Conservation (phyloP, 2,888 invertebrate species). For the Leistus spinibarbis region DNA sequence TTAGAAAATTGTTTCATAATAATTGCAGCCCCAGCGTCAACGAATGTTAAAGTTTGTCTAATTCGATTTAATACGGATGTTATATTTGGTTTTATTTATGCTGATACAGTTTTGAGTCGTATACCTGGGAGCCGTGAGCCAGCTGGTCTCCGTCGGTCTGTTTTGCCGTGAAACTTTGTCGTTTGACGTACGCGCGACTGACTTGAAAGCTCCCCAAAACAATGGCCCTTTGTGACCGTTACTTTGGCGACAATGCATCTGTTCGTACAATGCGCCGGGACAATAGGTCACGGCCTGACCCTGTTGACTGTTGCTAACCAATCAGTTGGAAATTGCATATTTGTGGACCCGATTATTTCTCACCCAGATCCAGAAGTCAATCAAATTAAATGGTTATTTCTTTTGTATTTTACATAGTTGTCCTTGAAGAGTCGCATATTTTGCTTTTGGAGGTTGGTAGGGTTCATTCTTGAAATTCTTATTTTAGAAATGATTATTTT, state of each 20-base stretch:
- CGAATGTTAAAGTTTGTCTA: too few relatives aligned
- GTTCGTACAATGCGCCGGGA: slow-evolving; percentile 23
- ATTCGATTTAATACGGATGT: not conserved
- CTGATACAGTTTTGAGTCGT: slow-evolving; percentile 4
- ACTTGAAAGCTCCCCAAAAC: slow-evolving; percentile 4
- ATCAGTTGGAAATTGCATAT: not conserved
- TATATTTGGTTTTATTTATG: not conserved
- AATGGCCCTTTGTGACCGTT: slow-evolving; percentile 24
- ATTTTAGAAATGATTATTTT: not conserved
- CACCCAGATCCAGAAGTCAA: not conserved
- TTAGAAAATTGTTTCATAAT: too few relatives aligned
- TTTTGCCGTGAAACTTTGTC: not conserved
- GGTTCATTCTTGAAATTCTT: not conserved
- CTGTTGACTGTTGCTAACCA: not conserved
- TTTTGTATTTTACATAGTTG: too few relatives aligned
- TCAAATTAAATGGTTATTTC: too few relatives aligned
- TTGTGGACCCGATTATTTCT: not conserved
- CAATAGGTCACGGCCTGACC: slow-evolving; percentile 12
- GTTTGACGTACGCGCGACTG: not conserved
- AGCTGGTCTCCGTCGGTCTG: not conserved
- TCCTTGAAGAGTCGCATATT: too few relatives aligned
- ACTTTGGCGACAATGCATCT: slow-evolving; percentile 17
- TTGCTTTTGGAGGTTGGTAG: not conserved
- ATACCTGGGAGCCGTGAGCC: not conserved
- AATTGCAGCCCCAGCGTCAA: too few relatives aligned